These are phyloP conservation scores for Varanus komodoensis DNA, from an alignment of 2,113 vertebrate genomes.

Conservation along the genomic window DNA sequence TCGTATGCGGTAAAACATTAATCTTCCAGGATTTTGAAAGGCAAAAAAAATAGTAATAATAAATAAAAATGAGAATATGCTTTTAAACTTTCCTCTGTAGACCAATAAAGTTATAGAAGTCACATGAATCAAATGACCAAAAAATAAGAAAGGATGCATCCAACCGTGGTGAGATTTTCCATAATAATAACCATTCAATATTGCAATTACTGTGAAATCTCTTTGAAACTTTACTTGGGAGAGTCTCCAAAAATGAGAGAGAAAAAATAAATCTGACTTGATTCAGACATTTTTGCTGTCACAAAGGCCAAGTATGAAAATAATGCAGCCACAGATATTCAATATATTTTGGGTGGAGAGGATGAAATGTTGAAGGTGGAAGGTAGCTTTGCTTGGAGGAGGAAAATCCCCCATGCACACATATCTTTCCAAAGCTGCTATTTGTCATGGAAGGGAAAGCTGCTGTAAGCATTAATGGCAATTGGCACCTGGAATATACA, in stretches of 20 bases:
- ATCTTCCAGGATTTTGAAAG: rapidly evolving
- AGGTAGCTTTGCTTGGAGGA: not conserved
- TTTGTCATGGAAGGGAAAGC: no score
- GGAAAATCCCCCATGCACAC: not conserved
- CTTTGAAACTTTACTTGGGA: not conserved
- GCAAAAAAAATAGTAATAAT: not conserved
- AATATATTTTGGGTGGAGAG: not conserved
- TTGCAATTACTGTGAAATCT: not conserved
- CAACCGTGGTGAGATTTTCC: not conserved
- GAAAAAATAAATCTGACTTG: not conserved
- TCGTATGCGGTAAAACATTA: rapidly evolving
- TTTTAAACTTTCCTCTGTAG: no score
- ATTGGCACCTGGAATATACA: no score
- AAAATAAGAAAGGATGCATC: slow-evolving; percentile 12
- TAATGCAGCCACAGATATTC: not conserved
- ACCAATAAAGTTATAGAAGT: not conserved
- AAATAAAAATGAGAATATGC: not conserved
- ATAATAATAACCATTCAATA: not conserved
- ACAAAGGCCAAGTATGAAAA: not conserved
- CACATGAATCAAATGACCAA: not conserved
- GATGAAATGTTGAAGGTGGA: not conserved
- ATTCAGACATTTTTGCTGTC: not conserved
- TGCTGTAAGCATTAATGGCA: no score
- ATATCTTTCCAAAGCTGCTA: not conserved
- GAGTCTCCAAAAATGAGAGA: not conserved